Evolutionary conservation across 2,797 vertebrate genomes (phyloP).

Genomic region (Mormyrus proboscirostris): DNA sequence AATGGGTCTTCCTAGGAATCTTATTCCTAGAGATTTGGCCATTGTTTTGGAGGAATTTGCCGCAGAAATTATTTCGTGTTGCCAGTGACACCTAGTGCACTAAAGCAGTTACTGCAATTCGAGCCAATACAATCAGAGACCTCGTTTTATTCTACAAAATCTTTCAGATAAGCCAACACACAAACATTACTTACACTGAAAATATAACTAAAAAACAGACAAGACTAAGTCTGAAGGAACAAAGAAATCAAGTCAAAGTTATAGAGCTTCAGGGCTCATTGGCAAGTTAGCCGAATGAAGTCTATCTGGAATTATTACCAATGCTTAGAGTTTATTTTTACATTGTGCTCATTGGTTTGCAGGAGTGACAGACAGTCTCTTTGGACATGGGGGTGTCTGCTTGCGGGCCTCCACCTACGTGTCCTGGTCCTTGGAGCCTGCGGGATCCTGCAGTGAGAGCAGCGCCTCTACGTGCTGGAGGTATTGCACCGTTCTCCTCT

Average conservation of each 20-base stretch:
- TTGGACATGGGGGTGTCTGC: not conserved
- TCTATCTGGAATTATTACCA: not conserved
- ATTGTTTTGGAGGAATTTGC: conserved; percentile 2
- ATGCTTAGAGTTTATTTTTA: not conserved
- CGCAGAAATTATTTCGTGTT: not conserved
- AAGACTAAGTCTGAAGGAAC: conserved; percentile 22
- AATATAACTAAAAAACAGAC: conserved; percentile 18
- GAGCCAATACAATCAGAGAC: not conserved
- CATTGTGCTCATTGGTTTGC: conserved; percentile 16
- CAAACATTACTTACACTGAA: conserved; percentile 16
- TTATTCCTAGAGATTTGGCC: conserved; percentile 19
- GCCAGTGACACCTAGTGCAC: conserved; percentile 33
- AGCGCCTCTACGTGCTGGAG: conserved; percentile 72
- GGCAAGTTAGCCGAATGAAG: not conserved
- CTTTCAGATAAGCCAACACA: not conserved
- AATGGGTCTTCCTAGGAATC: conserved; percentile 7
- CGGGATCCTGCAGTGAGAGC: conserved; percentile 53
- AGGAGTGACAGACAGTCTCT: not conserved
- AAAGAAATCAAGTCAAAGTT: conserved; percentile 17
- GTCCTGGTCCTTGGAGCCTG: conserved; percentile 36
- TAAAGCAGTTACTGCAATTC: conserved; percentile 17
- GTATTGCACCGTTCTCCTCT: conserved; percentile 72
- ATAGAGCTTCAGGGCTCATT: conserved; percentile 14
- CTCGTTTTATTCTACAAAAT: conserved; percentile 21
- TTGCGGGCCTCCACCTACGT: conserved; percentile 29